Percentiles rank a stretch among this genome's conserved stretches.
phyloP scores from a whole-genome alignment of 2,797 vertebrate genomes.

The Peromyscus melanophrys region DNA sequence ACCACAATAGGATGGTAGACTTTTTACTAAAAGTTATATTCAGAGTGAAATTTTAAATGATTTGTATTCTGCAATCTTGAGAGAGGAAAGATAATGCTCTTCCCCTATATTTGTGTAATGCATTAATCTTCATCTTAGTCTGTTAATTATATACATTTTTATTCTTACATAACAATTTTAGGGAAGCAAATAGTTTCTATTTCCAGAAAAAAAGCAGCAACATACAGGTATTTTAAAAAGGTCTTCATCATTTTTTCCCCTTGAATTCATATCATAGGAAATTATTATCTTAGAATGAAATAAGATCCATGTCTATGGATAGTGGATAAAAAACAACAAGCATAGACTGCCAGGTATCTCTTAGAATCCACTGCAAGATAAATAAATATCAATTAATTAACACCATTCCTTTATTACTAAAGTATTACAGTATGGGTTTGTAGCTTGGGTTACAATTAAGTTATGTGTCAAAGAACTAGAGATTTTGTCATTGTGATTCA shows the following conservation, averaged over 20 bases:
- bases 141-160: slow-evolving; percentile 61
- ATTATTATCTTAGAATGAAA: neutral
- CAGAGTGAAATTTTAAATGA: slow-evolving; percentile 66
- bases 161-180: slow-evolving; percentile 39
- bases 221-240: neutral
- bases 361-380: neutral
- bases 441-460: neutral
- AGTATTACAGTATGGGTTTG: neutral
- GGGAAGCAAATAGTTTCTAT: slow-evolving; percentile 35
- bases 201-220: neutral
- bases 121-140: slow-evolving; percentile 60
- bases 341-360: accelerated
- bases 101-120: slow-evolving; percentile 38
- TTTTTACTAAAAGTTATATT: slow-evolving; percentile 77
- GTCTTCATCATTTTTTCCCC: neutral
- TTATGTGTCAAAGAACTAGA: neutral
- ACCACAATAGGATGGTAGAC: slow-evolving; percentile 61
- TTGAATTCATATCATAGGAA: neutral
- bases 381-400: neutral
- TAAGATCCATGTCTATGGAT: neutral
- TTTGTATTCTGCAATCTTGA: slow-evolving; percentile 33
- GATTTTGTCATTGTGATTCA: neutral
- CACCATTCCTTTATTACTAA: neutral
- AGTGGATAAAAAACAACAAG: neutral
- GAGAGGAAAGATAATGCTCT: slow-evolving; percentile 54